phyloP scores from a whole-genome alignment of 1,140 invertebrate genomes.

The Megalopta genalis region DNA sequence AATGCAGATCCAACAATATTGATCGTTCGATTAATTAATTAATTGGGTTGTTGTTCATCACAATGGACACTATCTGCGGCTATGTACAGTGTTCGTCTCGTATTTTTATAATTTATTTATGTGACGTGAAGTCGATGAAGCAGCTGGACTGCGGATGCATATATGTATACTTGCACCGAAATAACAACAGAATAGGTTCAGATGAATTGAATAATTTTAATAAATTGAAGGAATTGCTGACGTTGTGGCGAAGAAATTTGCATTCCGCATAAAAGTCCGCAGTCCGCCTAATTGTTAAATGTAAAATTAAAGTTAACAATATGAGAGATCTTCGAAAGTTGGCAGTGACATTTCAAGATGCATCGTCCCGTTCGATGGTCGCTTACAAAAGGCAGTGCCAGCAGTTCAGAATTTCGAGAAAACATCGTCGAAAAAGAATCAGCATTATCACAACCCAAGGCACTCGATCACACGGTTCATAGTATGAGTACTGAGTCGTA shows the following conservation, averaged over 20 bases:
- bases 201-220: too few species aligned
- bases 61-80: slow-evolving; percentile 16
- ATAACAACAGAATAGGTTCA: too few species aligned
- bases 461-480: neutral
- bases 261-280: too few species aligned
- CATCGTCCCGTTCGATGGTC: neutral
- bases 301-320: slow-evolving; percentile 14
- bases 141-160: too few species aligned
- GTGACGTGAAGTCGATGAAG: too few species aligned
- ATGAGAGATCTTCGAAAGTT: slow-evolving; percentile 21
- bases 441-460: neutral
- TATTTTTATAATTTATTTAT: neutral
- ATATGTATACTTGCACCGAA: too few species aligned
- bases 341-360: slow-evolving; percentile 20
- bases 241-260: too few species aligned
- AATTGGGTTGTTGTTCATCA: slow-evolving; percentile 13
- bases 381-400: neutral
- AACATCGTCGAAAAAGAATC: too few species aligned
- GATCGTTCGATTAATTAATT: slow-evolving; percentile 11
- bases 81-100: slow-evolving; percentile 27
- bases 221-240: too few species aligned
- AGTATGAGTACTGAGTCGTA: slow-evolving; percentile 1
- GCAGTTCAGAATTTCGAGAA: neutral
- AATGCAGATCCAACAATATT: slow-evolving; percentile 27
- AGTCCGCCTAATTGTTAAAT: neutral